These are phyloP conservation scores for Macrocentrus cingulum DNA, from an alignment of 1,140 invertebrate species.

Conservation along the genomic window DNA sequence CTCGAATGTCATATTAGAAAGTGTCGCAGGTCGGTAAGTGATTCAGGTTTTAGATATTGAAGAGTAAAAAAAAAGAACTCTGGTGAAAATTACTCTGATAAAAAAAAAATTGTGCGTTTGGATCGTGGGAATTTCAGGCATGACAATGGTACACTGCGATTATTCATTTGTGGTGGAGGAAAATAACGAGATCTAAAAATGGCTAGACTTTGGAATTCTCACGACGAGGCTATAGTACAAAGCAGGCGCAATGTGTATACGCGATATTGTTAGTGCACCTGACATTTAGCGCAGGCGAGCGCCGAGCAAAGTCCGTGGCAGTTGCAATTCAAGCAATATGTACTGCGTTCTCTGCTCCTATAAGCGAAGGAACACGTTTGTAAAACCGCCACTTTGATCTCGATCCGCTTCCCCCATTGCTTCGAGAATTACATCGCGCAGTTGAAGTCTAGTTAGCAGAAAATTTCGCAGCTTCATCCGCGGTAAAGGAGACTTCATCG, in stretches of 20 bases:
- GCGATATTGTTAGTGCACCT: slow-evolving; percentile 49
- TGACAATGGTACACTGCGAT: background rate
- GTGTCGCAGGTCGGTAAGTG: slow-evolving; percentile 37
- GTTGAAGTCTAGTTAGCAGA: too few species aligned
- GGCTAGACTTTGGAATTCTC: slow-evolving; percentile 15
- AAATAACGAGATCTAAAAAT: slow-evolving; percentile 8
- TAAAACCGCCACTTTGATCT: slow-evolving; percentile 40
- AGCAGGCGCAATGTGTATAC: slow-evolving; percentile 23
- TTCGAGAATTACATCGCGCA: background rate
- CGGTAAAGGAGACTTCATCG: too few species aligned
- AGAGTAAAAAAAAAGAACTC: background rate
- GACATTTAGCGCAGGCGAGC: slow-evolving; percentile 26
- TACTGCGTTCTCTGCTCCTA: background rate
- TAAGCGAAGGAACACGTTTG: slow-evolving; percentile 25
- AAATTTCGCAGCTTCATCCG: too few species aligned
- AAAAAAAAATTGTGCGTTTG: too few species aligned
- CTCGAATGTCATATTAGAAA: slow-evolving; percentile 43
- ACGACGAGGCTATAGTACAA: slow-evolving; percentile 36
- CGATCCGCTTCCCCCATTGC: slow-evolving; percentile 28
- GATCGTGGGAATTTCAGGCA: too few species aligned
- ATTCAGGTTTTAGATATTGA: background rate
- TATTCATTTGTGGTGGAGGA: background rate
- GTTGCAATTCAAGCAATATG: slow-evolving; percentile 19
- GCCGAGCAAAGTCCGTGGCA: slow-evolving; percentile 27
- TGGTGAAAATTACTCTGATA: background rate